A percentile compares a stretch with the other conserved stretches of the same genome.
Conservation (phyloP, 1,140 invertebrate species). For the Dendroctonus valens region DNA sequence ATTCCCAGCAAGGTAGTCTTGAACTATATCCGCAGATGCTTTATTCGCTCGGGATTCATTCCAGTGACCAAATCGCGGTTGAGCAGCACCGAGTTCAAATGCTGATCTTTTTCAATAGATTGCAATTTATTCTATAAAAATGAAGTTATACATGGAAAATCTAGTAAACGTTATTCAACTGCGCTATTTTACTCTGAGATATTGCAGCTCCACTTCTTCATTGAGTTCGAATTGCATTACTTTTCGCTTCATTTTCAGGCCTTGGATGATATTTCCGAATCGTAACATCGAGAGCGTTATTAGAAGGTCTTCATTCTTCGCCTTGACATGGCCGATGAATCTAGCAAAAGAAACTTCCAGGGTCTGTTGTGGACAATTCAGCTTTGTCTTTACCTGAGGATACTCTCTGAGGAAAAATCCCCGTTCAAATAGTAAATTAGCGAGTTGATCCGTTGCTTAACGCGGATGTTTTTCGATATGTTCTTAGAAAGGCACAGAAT, state of each 20-base stretch:
- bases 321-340: slow-evolving; percentile 42
- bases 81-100: slow-evolving; percentile 38
- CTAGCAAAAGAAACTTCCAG: slow-evolving; percentile 18
- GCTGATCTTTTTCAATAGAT: slow-evolving; percentile 32
- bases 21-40: slow-evolving; percentile 35
- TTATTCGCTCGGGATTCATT: slow-evolving; percentile 33
- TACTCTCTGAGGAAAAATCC: slow-evolving; percentile 37
- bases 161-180: too few species aligned
- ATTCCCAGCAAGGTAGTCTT: slow-evolving; percentile 36
- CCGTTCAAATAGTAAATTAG: slow-evolving; percentile 42
- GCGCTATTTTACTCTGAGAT: slow-evolving; percentile 35
- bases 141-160: slow-evolving; percentile 4
- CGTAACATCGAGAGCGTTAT: slow-evolving; percentile 41
- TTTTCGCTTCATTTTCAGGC: slow-evolving; percentile 34
- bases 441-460: slow-evolving; percentile 41
- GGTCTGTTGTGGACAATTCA: background rate
- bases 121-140: slow-evolving; percentile 32
- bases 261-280: slow-evolving; percentile 39
- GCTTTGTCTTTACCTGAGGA: slow-evolving; percentile 31
- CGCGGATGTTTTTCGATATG: slow-evolving; percentile 35
- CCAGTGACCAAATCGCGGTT: slow-evolving; percentile 38
- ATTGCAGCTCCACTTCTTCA: slow-evolving; percentile 29
- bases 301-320: slow-evolving; percentile 26
- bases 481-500: slow-evolving; percentile 40
- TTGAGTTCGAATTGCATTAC: slow-evolving; percentile 19